These are phyloP conservation scores for Hipposideros larvatus DNA, from an alignment of 2,797 vertebrate species.

Conservation along the genomic window DNA sequence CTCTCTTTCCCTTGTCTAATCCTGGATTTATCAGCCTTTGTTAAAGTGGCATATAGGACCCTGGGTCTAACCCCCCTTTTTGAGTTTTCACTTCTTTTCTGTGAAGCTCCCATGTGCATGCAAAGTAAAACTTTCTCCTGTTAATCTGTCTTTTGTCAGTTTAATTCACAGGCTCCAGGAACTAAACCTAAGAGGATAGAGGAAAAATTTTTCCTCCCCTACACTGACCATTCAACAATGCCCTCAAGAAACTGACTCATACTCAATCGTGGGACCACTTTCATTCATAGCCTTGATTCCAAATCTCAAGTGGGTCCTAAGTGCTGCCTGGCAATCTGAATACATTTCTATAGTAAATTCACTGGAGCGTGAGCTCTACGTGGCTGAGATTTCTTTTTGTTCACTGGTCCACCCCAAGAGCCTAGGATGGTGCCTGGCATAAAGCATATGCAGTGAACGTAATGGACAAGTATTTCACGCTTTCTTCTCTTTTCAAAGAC, in stretches of 20 bases:
- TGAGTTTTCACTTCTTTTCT: neutral
- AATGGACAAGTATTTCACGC: neutral
- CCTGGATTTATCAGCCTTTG: neutral
- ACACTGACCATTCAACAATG: neutral
- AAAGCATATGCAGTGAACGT: neutral
- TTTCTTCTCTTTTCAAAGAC: neutral
- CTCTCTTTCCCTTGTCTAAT: neutral
- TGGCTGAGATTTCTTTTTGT: neutral
- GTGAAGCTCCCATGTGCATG: neutral
- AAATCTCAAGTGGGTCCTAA: neutral
- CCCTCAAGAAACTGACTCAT: neutral
- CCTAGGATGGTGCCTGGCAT: neutral
- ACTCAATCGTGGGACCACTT: neutral
- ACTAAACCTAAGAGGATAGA: neutral
- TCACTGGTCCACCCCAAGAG: neutral
- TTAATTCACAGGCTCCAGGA: neutral
- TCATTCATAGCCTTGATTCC: neutral
- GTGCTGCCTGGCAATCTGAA: neutral
- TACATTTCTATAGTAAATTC: neutral
- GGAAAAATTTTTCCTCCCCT: neutral
- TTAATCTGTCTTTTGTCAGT: neutral
- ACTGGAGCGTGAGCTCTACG: neutral
- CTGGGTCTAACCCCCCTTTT: neutral
- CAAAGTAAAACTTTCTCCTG: neutral
- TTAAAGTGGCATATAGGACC: neutral